These are phyloP conservation scores for Valencia hispanica DNA, from an alignment of 2,797 vertebrate genomes.

Conservation along the genomic window DNA sequence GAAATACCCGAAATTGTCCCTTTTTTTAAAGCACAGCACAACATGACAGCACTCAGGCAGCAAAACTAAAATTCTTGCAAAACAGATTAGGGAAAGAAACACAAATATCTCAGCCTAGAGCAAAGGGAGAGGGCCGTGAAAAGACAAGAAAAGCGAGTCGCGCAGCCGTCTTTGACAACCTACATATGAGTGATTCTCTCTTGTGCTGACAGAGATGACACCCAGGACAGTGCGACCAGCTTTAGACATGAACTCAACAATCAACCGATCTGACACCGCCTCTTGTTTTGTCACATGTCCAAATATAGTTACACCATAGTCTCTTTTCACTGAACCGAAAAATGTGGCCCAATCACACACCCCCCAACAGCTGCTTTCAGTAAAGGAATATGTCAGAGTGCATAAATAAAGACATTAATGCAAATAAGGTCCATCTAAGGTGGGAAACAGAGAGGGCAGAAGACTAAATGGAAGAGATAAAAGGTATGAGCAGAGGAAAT, in stretches of 20 bases:
- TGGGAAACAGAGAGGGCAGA: neutral
- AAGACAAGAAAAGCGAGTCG: slow-evolving; percentile 17
- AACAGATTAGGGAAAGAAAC: neutral
- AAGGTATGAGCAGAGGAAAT: neutral
- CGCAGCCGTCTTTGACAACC: slow-evolving; percentile 14
- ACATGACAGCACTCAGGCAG: neutral
- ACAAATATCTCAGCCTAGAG: neutral
- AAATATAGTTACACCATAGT: slow-evolving; percentile 50
- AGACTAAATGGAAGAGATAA: neutral
- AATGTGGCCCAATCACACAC: slow-evolving; percentile 30
- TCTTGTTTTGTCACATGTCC: slow-evolving; percentile 48
- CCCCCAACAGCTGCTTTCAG: slow-evolving; percentile 41
- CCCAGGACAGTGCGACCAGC: slow-evolving; percentile 20
- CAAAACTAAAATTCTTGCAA: neutral
- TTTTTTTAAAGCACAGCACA: neutral
- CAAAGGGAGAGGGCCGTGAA: neutral
- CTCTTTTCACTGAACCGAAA: slow-evolving; percentile 28
- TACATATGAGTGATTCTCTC: neutral
- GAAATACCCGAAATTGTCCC: neutral
- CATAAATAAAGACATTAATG: slow-evolving; percentile 15
- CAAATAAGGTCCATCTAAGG: slow-evolving; percentile 11
- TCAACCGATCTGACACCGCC: slow-evolving; percentile 28
- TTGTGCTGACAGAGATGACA: slow-evolving; percentile 28
- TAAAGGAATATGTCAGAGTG: slow-evolving; percentile 29
- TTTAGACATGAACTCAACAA: slow-evolving; percentile 43